Percentiles rank a stretch among this genome's conserved stretches.
Evolutionary conservation across 1,140 invertebrate genomes (phyloP).

Genomic region (Penaeus indicus): DNA sequence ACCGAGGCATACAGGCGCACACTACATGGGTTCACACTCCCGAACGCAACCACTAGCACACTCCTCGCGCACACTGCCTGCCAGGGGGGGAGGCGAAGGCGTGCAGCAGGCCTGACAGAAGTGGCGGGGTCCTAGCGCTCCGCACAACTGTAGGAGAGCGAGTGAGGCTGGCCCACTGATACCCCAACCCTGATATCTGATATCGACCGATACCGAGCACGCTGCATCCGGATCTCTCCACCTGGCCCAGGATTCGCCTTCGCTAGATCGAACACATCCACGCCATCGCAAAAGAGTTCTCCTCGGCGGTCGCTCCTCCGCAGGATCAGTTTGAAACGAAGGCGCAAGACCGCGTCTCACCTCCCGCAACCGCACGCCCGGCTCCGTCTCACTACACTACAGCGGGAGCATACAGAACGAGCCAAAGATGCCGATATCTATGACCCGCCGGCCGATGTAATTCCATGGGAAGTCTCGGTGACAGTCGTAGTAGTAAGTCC

Average conservation of each 20-base stretch:
- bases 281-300: neutral
- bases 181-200: conserved; percentile 66
- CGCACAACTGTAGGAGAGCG: conserved; percentile 58
- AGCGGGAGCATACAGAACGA: too few relatives aligned
- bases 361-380: too few relatives aligned
- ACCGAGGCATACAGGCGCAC: too few relatives aligned
- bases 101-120: conserved; percentile 9
- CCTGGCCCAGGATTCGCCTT: conserved; percentile 53
- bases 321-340: too few relatives aligned
- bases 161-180: conserved; percentile 65
- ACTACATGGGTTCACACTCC: too few relatives aligned
- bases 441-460: neutral
- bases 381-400: too few relatives aligned
- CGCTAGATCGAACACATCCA: conserved; percentile 1
- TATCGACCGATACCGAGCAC: conserved; percentile 66
- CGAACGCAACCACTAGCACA: too few relatives aligned
- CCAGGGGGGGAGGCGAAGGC: neutral
- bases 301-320: neutral
- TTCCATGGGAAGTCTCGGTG: conserved; percentile 20
- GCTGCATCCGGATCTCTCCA: conserved; percentile 43
- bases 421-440: conserved; percentile 5
- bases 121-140: conserved; percentile 39
- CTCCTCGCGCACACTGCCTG: neutral
- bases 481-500: neutral
- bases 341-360: too few relatives aligned